phyloP scores from a whole-genome alignment of 2,797 vertebrate genomes.

The Pipistrellus pygmaeus region DNA sequence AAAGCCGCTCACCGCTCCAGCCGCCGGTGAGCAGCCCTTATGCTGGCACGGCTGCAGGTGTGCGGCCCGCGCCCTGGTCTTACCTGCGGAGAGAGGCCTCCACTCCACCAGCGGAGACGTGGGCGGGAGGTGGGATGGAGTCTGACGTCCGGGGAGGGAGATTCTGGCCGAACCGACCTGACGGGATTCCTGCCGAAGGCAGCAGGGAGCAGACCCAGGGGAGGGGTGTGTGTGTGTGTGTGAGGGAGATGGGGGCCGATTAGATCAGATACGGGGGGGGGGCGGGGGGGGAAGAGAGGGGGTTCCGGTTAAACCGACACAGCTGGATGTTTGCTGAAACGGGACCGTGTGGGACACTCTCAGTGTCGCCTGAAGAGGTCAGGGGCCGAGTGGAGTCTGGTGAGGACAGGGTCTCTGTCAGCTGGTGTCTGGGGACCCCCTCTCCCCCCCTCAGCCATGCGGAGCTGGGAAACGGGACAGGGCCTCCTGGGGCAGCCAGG shows the following conservation, averaged over 20 bases:
- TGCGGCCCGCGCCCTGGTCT: too few species aligned
- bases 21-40: neutral
- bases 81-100: neutral
- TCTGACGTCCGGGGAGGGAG: neutral
- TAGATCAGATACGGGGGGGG: neutral
- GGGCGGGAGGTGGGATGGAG: neutral
- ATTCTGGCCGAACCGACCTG: neutral
- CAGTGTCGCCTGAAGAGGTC: too few species aligned
- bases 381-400: neutral
- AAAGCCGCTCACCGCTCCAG: neutral
- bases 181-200: neutral
- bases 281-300: neutral
- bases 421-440: neutral
- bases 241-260: neutral
- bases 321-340: neutral
- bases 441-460: too few species aligned
- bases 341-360: neutral
- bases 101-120: rapidly evolving
- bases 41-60: too few species aligned
- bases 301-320: neutral
- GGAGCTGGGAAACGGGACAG: neutral
- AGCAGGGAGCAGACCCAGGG: neutral
- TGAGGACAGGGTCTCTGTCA: neutral
- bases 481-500: neutral
- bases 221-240: neutral